Base-by-base conservation (phyloP, 1,140 invertebrate species). In the Danaus plexippus region DNA sequence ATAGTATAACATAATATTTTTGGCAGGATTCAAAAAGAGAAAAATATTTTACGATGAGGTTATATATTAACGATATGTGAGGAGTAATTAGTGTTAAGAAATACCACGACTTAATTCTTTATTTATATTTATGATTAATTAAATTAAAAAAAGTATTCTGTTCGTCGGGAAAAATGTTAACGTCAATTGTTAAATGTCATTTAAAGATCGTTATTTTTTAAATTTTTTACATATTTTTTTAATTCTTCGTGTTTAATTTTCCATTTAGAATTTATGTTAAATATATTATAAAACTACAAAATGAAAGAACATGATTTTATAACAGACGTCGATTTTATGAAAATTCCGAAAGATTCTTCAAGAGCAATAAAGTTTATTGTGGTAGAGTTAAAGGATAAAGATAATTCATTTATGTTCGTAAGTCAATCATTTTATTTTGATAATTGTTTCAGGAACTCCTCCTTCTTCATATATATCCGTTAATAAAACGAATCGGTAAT, bases 401-500 rank as follows among this genome's bases (percentile, higher is more conserved):
- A 41, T 51, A 11, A 50, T 40, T 44, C 18, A 22, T 22, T 7
- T n/a, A n/a, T 45, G 43, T 22, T n/a, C 8, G 6, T 54, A 32
- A 7, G 22, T 10, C 15, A 12, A 40, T 43, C 18, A 15, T 52
- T 48, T 32, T 9, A 10, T 32, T 42, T 10, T 3, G 32, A 52
- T 54, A 41, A 22, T 52, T 44, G 11, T 50, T 59, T 55, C 18
- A 57, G 58, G 41, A 57, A 54, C 13, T 63, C 11, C 63, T 61
- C 10, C 44, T 53, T 40, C 10, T n/a, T 71, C 65, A 71, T 52
- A 71, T 82, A 40, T 69, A 75, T 18, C 82, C 82, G 2, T 47
- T 76, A 32, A 57, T 79, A 46, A 52, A 61, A 41, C 70, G 56
- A 63, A 70, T 82, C 47, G 63, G 65, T 11, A 61, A 64, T 18